phyloP scores from a whole-genome alignment of 2,797 vertebrate genomes.

The Emys orbicularis region DNA sequence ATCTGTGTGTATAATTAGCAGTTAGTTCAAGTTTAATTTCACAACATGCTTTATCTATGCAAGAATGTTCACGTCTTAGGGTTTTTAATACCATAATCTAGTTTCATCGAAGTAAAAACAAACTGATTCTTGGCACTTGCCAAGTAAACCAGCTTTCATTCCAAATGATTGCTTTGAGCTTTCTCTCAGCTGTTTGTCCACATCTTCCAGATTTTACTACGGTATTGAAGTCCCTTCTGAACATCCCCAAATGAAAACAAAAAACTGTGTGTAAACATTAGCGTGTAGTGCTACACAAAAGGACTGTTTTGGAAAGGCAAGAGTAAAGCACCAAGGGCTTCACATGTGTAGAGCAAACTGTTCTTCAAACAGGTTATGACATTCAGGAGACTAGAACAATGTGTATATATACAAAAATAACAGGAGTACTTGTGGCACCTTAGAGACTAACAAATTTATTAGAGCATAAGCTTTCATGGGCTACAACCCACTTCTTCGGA shows the following conservation, averaged over 20 bases:
- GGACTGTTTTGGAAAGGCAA: background rate
- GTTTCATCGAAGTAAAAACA: slow-evolving; percentile 69
- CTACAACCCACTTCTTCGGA: too few relatives aligned
- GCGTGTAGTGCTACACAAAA: background rate
- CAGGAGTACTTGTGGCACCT: too few relatives aligned
- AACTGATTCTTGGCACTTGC: slow-evolving; percentile 53
- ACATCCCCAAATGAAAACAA: slow-evolving; percentile 52
- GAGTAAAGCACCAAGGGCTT: background rate
- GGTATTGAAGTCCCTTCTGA: slow-evolving; percentile 28
- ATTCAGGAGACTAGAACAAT: background rate
- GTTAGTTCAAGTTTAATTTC: slow-evolving; percentile 51
- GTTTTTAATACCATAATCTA: slow-evolving; percentile 70
- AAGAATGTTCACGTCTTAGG: slow-evolving; percentile 46
- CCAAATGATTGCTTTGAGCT: slow-evolving; percentile 20
- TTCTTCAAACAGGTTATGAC: background rate
- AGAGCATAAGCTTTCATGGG: too few relatives aligned
- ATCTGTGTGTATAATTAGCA: slow-evolving; percentile 55
- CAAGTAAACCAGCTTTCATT: slow-evolving; percentile 60
- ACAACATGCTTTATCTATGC: slow-evolving; percentile 20
- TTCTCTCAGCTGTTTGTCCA: slow-evolving; percentile 50
- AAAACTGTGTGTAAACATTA: slow-evolving; percentile 23
- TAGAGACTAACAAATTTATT: too few relatives aligned
- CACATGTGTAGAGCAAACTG: background rate
- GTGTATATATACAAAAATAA: background rate
- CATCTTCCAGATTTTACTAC: slow-evolving; percentile 30